Evolutionary conservation across 2,113 vertebrate genomes (phyloP), one percentile per base, ranked within the genome.

Genomic region (Poeciliopsis prolifica): DNA sequence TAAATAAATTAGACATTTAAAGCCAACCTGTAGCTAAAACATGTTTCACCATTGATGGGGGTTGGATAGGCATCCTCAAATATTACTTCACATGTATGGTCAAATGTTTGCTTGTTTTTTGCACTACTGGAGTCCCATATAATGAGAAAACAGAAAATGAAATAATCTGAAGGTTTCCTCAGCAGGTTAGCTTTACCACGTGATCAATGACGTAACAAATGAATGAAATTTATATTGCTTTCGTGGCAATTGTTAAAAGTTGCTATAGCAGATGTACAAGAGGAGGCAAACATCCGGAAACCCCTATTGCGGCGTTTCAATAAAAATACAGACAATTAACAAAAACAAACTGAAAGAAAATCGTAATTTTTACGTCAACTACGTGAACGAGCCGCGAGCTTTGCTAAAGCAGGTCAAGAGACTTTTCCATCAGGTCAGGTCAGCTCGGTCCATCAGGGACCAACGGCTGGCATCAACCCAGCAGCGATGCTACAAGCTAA

Each of bases 401-500:
- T 3, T 15, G 2, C 35, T 11, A 19, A 30, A 26, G 26, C 40
- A 2, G 31, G 15, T 14, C 1, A 29, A 33, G 26, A 62, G 1
- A 29, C 29, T 35, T 60, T 61, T 17, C 19, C 17, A 1, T 26
- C 5, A 1, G 15, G 1, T 42, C 30, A 30, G 30, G 67, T 4
- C 8, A 14, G 65, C 68, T 68, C 28, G 12, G 28, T 65, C 19
- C 60, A 63, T 28, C 70, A 77, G 24, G 42, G 33, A 33, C 22
- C 35, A 68, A 22, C 44, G 61, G 61, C 37, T 74, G 63, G 6
- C 42, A 44, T 44, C 4, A n/a, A 63, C 10, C 19, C 79, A 80
- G 81, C 85, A 51, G 0, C 31, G 74, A 77, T 77, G 90, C 92
- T 91, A 92, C 67, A 68, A 77, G 89, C 87, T 90, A 90, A 75